Conservation (phyloP, 2,888 invertebrate species). For the Carterocephalus palaemon region DNA sequence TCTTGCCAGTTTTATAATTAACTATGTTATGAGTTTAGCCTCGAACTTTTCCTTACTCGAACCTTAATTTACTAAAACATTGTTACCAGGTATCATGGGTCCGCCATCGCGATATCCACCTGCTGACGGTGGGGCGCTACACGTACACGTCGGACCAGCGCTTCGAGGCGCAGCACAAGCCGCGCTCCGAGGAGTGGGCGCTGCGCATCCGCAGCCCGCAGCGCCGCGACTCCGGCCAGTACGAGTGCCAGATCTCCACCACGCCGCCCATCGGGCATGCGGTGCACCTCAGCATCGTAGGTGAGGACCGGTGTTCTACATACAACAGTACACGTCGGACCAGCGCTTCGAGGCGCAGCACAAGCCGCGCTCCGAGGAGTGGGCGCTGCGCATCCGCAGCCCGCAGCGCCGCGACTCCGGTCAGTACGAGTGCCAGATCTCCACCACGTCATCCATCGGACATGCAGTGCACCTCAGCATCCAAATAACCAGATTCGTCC, state of each 20-base stretch:
- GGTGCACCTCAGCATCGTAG: constrained; percentile 87
- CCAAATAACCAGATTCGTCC: too few relatives aligned
- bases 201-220: constrained; percentile 82
- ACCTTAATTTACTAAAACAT: too few relatives aligned
- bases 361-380: too few relatives aligned
- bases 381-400: too few relatives aligned
- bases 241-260: constrained; percentile 93
- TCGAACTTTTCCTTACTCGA: too few relatives aligned
- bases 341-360: too few relatives aligned
- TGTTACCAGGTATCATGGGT: constrained; percentile 91
- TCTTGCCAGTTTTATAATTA: too few relatives aligned
- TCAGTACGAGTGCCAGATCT: too few relatives aligned
- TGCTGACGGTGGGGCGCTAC: constrained; percentile 92
- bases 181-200: constrained; percentile 93
- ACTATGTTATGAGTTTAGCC: too few relatives aligned
- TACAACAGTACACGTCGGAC: constrained; percentile 87
- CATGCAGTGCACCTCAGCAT: constrained; percentile 85
- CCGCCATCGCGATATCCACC: constrained; percentile 92
- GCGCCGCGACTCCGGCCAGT: constrained; percentile 90
- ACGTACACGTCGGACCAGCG: constrained; percentile 91
- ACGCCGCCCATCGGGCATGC: constrained; percentile 90
- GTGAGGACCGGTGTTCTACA: constrained; percentile 72
- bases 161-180: constrained; percentile 89
- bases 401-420: too few relatives aligned
- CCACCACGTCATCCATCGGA: constrained; percentile 88